These are phyloP conservation scores for Gisinianus flammeolus DNA, from an alignment of 2,888 invertebrate species.

Conservation along the genomic window DNA sequence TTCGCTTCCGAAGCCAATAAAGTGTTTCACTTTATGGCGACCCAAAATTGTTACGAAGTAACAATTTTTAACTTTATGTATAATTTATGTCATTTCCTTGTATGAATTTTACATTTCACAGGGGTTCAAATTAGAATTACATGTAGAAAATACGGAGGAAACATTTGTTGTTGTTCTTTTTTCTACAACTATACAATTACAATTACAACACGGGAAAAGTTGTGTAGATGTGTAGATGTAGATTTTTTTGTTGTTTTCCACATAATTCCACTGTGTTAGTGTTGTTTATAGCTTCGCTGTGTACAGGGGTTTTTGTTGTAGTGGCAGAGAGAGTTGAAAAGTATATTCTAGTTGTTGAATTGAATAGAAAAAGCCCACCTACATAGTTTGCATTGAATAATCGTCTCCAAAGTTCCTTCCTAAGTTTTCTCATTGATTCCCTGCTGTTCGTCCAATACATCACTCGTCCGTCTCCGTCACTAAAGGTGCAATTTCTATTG, in stretches of 20 bases:
- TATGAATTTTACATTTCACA: too few relatives aligned
- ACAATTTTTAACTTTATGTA: too few relatives aligned
- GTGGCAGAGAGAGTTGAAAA: not conserved
- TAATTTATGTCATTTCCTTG: too few relatives aligned
- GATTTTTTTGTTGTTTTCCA: not conserved
- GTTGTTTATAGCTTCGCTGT: not conserved
- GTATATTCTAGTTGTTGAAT: conserved; percentile 3
- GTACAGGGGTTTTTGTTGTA: not conserved
- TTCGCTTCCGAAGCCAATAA: too few relatives aligned
- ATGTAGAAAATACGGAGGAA: not conserved
- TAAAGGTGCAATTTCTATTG: conserved; percentile 38
- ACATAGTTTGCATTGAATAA: conserved; percentile 39
- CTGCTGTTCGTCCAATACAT: conserved; percentile 39
- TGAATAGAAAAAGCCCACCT: conserved; percentile 32
- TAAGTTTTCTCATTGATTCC: conserved; percentile 38
- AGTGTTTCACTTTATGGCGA: too few relatives aligned
- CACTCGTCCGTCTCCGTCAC: conserved; percentile 26
- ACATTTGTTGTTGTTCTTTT: not conserved
- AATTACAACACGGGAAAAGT: too few relatives aligned
- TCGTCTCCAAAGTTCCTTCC: conserved; percentile 29
- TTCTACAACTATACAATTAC: not conserved
- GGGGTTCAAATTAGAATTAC: too few relatives aligned
- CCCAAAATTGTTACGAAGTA: too few relatives aligned
- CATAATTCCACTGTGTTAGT: not conserved
- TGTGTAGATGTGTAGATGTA: too few relatives aligned